phyloP scores from a whole-genome alignment of 2,113 vertebrate species.

The Poecilia latipinna region DNA sequence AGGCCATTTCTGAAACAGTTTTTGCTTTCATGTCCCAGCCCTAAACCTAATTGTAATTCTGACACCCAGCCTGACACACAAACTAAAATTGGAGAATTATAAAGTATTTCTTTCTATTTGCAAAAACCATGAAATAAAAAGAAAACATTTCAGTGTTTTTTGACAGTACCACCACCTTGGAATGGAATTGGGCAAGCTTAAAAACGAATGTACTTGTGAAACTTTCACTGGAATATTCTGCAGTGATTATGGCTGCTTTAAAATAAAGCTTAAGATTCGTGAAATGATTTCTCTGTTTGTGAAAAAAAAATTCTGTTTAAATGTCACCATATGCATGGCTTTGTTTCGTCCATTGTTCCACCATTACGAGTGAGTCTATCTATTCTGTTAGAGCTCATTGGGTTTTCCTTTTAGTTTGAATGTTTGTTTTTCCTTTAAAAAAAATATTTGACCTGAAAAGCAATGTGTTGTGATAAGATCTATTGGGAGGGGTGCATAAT shows the following conservation, averaged over 20 bases:
- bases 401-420: background rate
- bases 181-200: too few species aligned
- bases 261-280: too few species aligned
- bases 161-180: too few species aligned
- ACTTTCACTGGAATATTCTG: too few species aligned
- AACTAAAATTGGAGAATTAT: background rate
- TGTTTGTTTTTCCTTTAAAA: constrained; percentile 24
- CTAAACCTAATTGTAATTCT: background rate
- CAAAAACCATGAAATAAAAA: too few species aligned
- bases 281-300: too few species aligned
- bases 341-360: background rate
- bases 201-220: too few species aligned
- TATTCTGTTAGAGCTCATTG: background rate
- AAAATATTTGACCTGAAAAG: constrained; percentile 37
- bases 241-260: too few species aligned
- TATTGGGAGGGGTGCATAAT: constrained; percentile 26
- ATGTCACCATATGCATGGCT: background rate
- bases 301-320: background rate
- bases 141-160: too few species aligned
- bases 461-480: constrained; percentile 41
- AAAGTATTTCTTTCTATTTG: too few species aligned
- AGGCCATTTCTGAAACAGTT: background rate
- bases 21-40: background rate
- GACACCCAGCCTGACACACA: background rate
- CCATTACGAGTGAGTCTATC: background rate